Conservation (phyloP, 2,888 invertebrate genomes). For the Celastrina argiolus region DNA sequence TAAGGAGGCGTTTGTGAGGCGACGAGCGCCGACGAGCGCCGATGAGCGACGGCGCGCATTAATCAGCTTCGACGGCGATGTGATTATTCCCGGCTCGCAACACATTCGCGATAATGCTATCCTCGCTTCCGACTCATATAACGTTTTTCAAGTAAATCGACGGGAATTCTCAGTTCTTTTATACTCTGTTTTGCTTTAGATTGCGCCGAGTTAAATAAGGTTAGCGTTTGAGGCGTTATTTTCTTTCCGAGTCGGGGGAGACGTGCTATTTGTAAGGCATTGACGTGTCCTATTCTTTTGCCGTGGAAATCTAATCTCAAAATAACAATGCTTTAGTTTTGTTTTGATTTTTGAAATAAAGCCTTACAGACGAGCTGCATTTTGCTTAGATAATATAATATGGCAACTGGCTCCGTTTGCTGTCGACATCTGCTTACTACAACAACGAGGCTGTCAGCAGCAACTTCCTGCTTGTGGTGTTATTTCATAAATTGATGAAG, state of each 20-base stretch:
- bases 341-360: too few species aligned
- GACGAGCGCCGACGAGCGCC: not conserved
- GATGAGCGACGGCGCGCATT: not conserved
- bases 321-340: too few species aligned
- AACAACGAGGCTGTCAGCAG: too few species aligned
- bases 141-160: constrained; percentile 5
- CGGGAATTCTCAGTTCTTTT: not conserved
- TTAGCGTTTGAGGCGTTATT: not conserved
- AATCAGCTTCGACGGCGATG: not conserved
- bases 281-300: too few species aligned
- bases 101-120: constrained; percentile 1
- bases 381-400: too few species aligned
- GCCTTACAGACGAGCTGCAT: too few species aligned
- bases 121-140: not conserved
- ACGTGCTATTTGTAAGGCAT: too few species aligned
- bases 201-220: not conserved
- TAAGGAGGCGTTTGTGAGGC: not conserved
- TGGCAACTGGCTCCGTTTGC: too few species aligned
- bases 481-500: too few species aligned
- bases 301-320: too few species aligned
- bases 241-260: not conserved
- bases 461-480: too few species aligned
- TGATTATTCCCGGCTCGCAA: not conserved
- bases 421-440: too few species aligned
- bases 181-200: not conserved